Percentiles rank a stretch among this genome's conserved stretches.
Conservation (phyloP, 2,113 vertebrate genomes). For the Procavia capensis region DNA sequence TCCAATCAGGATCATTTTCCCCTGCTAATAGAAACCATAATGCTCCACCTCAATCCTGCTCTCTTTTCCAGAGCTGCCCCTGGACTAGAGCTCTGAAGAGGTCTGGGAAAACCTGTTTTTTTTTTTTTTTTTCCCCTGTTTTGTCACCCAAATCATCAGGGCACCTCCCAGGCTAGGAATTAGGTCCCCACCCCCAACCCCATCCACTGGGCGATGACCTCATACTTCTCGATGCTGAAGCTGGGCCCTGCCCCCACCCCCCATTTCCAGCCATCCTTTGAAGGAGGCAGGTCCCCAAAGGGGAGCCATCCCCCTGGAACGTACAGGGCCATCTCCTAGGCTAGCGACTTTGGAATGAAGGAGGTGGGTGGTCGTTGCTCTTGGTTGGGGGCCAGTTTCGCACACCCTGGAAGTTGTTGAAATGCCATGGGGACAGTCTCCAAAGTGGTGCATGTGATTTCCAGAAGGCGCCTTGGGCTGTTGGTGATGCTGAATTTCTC, state of each 20-base stretch:
- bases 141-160: not conserved
- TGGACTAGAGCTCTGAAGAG: rapidly evolving
- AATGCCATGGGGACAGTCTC: not conserved
- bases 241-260: not conserved
- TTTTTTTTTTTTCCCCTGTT: not conserved
- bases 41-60: not conserved
- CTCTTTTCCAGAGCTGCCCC: not conserved
- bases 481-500: not conserved
- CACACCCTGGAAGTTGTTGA: not conserved
- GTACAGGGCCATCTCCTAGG: rapidly evolving
- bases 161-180: not conserved
- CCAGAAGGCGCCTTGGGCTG: not conserved
- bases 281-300: not conserved
- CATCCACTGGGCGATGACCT: not conserved
- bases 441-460: not conserved
- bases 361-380: not conserved
- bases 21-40: too few species aligned
- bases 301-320: not conserved
- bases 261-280: not conserved
- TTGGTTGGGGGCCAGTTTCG: not conserved
- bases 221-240: not conserved
- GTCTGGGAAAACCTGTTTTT: too few species aligned
- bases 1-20: too few species aligned
- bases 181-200: not conserved
- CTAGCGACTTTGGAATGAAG: not conserved